Evolutionary conservation across 2,113 vertebrate genomes (phyloP).

Genomic region (Lynx canadensis): DNA sequence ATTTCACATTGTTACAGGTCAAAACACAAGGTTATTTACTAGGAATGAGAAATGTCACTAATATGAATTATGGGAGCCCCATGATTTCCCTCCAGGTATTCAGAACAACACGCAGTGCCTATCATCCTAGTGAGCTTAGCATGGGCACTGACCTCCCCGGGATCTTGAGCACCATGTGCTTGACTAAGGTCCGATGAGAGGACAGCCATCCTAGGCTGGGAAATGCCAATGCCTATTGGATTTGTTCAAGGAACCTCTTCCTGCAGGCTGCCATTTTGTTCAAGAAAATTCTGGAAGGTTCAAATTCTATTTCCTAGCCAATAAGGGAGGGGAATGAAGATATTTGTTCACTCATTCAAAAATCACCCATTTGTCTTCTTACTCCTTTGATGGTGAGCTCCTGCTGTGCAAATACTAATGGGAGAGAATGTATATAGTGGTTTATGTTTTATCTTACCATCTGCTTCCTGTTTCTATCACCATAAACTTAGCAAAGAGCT

Average conservation of each 20-base stretch:
- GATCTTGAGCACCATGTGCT: not conserved
- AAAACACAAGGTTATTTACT: slow-evolving; percentile 72
- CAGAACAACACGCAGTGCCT: not conserved
- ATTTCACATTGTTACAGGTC: slow-evolving; percentile 76
- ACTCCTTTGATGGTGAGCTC: not conserved
- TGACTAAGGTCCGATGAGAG: not conserved
- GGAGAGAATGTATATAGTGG: not conserved
- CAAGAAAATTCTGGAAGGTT: slow-evolving; percentile 34
- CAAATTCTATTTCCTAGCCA: not conserved
- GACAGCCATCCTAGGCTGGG: not conserved
- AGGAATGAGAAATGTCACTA: slow-evolving; percentile 70
- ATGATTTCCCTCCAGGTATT: not conserved
- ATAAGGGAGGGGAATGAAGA: not conserved
- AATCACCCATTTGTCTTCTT: not conserved
- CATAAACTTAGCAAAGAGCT: not conserved
- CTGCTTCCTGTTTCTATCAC: not conserved
- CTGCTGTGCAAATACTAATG: not conserved
- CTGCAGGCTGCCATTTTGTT: not conserved
- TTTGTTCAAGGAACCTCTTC: not conserved
- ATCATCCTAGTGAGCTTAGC: not conserved
- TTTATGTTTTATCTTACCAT: not conserved
- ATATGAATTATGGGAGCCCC: not conserved
- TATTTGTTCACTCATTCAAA: not conserved
- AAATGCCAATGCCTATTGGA: accelerated
- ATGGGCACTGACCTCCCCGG: not conserved